Evolutionary conservation across 2,888 invertebrate species (phyloP), one percentile per base, ranked within the genome.

Genomic region (Hypolimnas misippus): DNA sequence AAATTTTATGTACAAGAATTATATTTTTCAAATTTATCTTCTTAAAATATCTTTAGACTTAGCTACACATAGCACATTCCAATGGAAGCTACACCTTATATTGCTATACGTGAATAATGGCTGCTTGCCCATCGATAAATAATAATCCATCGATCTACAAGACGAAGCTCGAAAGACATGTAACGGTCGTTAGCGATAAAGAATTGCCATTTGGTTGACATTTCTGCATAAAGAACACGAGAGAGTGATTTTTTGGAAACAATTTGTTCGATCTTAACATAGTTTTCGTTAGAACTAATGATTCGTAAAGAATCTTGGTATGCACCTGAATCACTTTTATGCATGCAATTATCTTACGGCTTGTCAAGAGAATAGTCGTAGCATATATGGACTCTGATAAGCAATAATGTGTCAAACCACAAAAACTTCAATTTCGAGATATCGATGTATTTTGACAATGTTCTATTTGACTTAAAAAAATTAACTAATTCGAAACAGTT

Each of bases 111-210:
- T 56, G 44, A 49, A 40, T 38, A 40, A 38, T 10, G 16, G 54
- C 17, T 54, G 25, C 19, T 42, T 25, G 17, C 35, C 60, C 49
- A 46, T 54, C 44, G 44, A 40, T 59, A 52, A 59, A 59, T 53
- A 49, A 46, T 44, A 59, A 46, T 38, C 25, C 49, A 46, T 25
- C 29, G n/a, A n/a, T n/a, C n/a, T n/a, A n/a, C n/a, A n/a, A n/a
- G n/a, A n/a, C n/a, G n/a, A n/a, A n/a, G n/a, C n/a, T n/a, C n/a
- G n/a, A n/a, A n/a, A n/a, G n/a, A n/a, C n/a, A n/a, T n/a, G n/a
- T 52, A 55, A 62, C 55, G 65, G 54, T 62, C 58, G 54, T 62
- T 62, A 55, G 38, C 55, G 38, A 52, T 38, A 38, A 58, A 44
- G 46, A 59, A 65, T 62, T 58, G 51, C 52, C 31, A 40, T 58